Conservation (phyloP, 1,140 invertebrate species). For the Drosophila quadrilineata region DNA sequence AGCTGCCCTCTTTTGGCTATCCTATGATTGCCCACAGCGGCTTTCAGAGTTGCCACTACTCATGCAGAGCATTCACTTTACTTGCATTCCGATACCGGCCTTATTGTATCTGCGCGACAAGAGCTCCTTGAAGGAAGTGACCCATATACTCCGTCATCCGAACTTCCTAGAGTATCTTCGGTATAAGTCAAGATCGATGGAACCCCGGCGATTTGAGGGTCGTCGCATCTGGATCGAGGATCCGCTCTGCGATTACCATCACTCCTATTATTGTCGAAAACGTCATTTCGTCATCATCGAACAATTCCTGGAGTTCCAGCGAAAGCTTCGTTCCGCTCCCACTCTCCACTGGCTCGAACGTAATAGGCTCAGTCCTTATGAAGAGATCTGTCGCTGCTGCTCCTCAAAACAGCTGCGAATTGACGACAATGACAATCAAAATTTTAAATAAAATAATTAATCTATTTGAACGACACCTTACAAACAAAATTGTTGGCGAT, state of each 20-base stretch:
- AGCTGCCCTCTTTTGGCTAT: constrained; percentile 12
- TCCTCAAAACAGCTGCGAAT: neutral
- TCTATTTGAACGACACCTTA: no score
- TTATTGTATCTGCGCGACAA: constrained; percentile 5
- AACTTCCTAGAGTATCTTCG: constrained; percentile 10
- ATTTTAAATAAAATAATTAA: no score
- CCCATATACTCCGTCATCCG: neutral
- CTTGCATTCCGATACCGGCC: constrained; percentile 15
- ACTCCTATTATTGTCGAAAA: constrained; percentile 12
- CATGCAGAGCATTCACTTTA: neutral
- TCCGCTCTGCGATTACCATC: constrained; percentile 17
- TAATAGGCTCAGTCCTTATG: constrained; percentile 19
- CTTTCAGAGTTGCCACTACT: no score
- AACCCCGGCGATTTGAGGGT: no score
- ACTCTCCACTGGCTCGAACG: constrained; percentile 24
- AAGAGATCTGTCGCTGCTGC: constrained; percentile 4
- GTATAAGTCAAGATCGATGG: neutral
- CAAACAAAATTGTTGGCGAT: no score
- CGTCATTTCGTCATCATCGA: constrained; percentile 18
- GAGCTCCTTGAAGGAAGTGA: neutral
- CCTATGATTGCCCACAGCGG: constrained; percentile 7
- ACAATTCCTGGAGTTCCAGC: constrained; percentile 8
- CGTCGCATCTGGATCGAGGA: constrained; percentile 38
- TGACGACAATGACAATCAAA: no score
- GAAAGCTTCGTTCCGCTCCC: neutral